Evolutionary conservation across 1,140 invertebrate genomes (phyloP).

Genomic region (Anastatus disparis): DNA sequence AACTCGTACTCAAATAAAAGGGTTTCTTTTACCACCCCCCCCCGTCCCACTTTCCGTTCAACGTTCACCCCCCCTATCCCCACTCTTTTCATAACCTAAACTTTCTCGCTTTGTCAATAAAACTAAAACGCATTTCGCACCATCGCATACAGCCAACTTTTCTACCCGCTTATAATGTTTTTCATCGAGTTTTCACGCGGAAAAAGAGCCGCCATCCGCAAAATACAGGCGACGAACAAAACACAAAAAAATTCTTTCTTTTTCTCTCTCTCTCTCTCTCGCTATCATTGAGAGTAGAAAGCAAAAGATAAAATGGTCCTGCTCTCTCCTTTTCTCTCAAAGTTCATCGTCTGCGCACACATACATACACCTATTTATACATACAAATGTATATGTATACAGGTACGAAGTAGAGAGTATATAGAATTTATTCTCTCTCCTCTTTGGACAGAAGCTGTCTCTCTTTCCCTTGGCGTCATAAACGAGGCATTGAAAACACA

Average conservation of each 20-base stretch:
- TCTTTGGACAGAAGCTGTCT: background rate
- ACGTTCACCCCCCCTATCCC: no score
- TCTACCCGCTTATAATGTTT: background rate
- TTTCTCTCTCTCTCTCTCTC: no score
- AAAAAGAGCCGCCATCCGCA: background rate
- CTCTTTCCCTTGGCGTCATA: slow-evolving; percentile 28
- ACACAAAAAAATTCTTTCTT: no score
- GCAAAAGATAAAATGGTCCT: background rate
- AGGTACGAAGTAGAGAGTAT: background rate
- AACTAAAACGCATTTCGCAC: slow-evolving; percentile 35
- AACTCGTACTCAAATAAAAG: slow-evolving; percentile 34
- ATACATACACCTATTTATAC: no score
- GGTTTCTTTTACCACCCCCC: background rate
- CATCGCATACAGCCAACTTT: slow-evolving; percentile 16
- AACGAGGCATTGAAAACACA: slow-evolving; percentile 40
- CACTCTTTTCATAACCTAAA: background rate
- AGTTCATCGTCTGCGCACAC: background rate
- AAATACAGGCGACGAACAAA: background rate
- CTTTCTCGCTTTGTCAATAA: slow-evolving; percentile 41
- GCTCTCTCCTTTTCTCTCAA: background rate
- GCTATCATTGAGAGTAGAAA: no score
- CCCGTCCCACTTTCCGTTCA: no score
- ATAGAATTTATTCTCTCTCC: slow-evolving; percentile 15
- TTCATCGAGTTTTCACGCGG: slow-evolving; percentile 14
- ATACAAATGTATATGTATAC: no score